Evolutionary conservation across 2,888 invertebrate genomes (phyloP), one percentile per base, ranked within the genome.

Genomic region (Lacanobia oleracea): DNA sequence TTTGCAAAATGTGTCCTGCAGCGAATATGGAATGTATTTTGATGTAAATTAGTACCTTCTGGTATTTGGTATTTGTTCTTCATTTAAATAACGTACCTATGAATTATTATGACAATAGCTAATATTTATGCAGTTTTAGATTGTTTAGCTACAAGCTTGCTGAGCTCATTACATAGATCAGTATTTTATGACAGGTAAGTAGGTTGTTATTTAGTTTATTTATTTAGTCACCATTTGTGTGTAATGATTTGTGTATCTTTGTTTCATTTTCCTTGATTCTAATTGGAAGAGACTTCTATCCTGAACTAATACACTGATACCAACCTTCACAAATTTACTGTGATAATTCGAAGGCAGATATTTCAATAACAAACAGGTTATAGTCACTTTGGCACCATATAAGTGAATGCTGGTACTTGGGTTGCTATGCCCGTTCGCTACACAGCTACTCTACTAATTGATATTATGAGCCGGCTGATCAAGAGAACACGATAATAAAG

Each of bases 341-440:
- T 79, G 74, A 68, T 75, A 68, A 61, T 71, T 16, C 51, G 63
- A 71, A 71, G 63, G 56, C 45, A 67, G 67, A 74, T 83, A 78
- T 79, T 83, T 81, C 73, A 78, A 72, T 82, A 81, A 69, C 40
- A 81, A 83, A 87, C 87, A 82, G 84, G 88, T 86, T 83, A 81
- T 77, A 70, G 77, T 82, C 77, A 83, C 83, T 87, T 83, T 83
- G 69, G 77, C 81, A 79, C 87, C 84, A 83, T 87, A 83, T 83
- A 84, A 73, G 81, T 72, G 64, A 86, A 80, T 72, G 77, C 78
- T 78, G 73, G 72, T 64, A 51, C 72, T 69, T 67, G 64, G 37
- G 54, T 62, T 62, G 67, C 50, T 62, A 60, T 33, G 62, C 62
- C 48, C 53, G 68, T 61, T 77, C 40, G 57, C 65, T 75, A 63